Conservation (phyloP, 2,113 vertebrate genomes). For the Carassius auratus region DNA sequence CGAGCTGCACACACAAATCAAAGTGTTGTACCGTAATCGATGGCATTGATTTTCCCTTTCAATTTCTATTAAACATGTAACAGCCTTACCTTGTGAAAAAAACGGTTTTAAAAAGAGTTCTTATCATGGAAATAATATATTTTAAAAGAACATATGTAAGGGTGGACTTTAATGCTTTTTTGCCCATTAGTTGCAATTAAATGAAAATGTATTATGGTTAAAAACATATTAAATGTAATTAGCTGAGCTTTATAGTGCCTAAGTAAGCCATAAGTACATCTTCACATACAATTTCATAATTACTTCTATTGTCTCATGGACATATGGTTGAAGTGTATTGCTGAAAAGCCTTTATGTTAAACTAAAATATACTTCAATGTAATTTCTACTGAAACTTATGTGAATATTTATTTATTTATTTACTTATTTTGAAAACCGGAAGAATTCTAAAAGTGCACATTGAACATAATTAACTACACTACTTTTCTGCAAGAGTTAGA, state of each 20-base stretch:
- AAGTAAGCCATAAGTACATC: not conserved
- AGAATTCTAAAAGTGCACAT: not conserved
- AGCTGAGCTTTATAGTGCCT: not conserved
- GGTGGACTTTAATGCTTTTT: not conserved
- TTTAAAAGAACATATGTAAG: not conserved
- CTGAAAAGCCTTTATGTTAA: not conserved
- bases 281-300: not conserved
- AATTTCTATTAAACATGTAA: not conserved
- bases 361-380: not conserved
- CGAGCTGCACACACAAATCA: conserved; percentile 79
- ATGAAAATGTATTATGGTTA: not conserved
- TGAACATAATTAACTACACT: not conserved
- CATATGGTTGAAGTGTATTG: not conserved
- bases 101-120: not conserved
- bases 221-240: not conserved
- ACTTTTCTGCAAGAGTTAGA: not conserved
- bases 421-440: not conserved
- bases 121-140: not conserved
- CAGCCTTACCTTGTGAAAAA: not conserved
- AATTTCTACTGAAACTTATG: not conserved
- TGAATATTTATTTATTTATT: not conserved
- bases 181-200: not conserved
- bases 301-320: not conserved
- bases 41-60: conserved; percentile 10
- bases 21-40: not conserved